Conservation (phyloP, 2,797 vertebrate genomes). For the Clarias fuscus region DNA sequence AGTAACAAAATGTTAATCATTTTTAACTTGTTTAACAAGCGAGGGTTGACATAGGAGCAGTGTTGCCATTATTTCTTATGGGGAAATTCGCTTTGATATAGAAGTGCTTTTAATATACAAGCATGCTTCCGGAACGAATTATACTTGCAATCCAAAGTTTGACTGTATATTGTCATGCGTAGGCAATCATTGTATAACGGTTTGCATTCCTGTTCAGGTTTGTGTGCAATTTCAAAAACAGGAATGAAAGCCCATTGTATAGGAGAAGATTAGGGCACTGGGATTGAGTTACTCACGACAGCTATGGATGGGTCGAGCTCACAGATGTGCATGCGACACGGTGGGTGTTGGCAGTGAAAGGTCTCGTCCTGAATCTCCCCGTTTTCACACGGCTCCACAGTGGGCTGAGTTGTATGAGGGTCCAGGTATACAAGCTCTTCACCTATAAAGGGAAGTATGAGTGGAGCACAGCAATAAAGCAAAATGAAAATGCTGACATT, state of each 20-base stretch:
- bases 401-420: slow-evolving; percentile 93
- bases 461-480: slow-evolving; percentile 13
- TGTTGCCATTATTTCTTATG: too few relatives aligned
- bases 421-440: slow-evolving; percentile 97
- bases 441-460: slow-evolving; percentile 67
- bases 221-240: not conserved
- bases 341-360: slow-evolving; percentile 97
- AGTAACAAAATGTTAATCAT: too few relatives aligned
- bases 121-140: too few relatives aligned
- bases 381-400: slow-evolving; percentile 80
- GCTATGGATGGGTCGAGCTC: slow-evolving; percentile 97
- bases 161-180: not conserved
- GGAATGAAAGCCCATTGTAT: not conserved
- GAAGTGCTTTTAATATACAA: too few relatives aligned
- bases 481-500: not conserved
- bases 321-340: slow-evolving; percentile 94
- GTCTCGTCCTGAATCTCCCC: slow-evolving; percentile 84
- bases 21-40: too few relatives aligned
- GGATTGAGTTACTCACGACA: slow-evolving; percentile 76
- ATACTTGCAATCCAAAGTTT: too few relatives aligned
- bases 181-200: not conserved
- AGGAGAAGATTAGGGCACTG: not conserved
- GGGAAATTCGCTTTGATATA: too few relatives aligned
- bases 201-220: not conserved
- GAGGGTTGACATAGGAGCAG: too few relatives aligned